Base-by-base conservation (phyloP, 2,888 invertebrate species). In the Cantharis rustica region DNA sequence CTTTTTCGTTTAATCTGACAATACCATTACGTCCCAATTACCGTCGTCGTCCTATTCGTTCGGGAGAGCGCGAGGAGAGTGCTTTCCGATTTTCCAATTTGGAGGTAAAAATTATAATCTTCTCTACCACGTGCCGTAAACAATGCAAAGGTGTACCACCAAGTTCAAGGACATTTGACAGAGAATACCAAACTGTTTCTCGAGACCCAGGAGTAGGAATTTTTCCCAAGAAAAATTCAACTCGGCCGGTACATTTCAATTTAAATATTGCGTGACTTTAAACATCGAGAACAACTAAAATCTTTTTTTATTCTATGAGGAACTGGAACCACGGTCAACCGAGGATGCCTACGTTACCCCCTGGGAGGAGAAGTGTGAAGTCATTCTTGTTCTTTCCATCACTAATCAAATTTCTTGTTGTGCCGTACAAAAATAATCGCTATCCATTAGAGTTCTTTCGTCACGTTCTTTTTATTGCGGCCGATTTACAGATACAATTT, bases 361-460 rank as follows among this genome's bases (percentile, higher is more conserved):
- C 72, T 69, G 72, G 31, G 31, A 64, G 16, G 73, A 69, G 26
- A 47, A 76, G 73, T 73, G 76, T 71, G 71, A 70, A 73, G 73
- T 73, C 71, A 76, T 76, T 76, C 76, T 68, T 47, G 69, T 31
- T 68, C 47, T 23, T 68, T 68, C 71, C 73, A 68, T 76, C 76
- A 68, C 76, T 76, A 76, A 76, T 76, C 70, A 73, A 73, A 76
- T 76, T 73, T 76, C 68, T 76, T 27, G 69, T 62, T 72, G 72
- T 75, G 69, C 69, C 68, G 63, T 71, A 61, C 63, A 72, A 31
- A 75, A 75, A 75, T 71, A 64, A 75, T 66, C 75, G 23, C n/a
- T 63, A 69, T 70, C 75, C 72, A 72, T 72, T 73, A 74, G 47
- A 63, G 20, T 62, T 64, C 47, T 69, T 74, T 61, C 16, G 68